A percentile compares a stretch with the other conserved stretches of the same genome.
phyloP scores from a whole-genome alignment of 2,797 vertebrate genomes.

The Macroramphosus scolopax region DNA sequence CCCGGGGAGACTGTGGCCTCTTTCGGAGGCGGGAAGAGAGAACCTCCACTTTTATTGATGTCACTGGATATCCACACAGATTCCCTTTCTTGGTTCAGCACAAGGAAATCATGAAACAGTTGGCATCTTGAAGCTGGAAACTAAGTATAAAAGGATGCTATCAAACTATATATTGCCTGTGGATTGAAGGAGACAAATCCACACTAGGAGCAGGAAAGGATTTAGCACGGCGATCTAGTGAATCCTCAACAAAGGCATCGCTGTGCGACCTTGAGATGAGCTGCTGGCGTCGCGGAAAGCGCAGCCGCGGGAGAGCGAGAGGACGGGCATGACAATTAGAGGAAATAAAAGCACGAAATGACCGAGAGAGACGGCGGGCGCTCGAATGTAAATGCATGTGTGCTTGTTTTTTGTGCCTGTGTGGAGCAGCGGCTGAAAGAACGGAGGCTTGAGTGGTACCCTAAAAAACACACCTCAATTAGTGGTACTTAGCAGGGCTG shows the following conservation, averaged over 20 bases:
- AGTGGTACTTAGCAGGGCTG: conserved; percentile 54
- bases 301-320: conserved; percentile 14
- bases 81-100: conserved; percentile 31
- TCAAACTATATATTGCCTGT: too few relatives aligned
- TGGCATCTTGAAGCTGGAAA: conserved; percentile 25
- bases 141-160: conserved; percentile 3
- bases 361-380: neutral
- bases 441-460: conserved; percentile 22
- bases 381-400: conserved; percentile 3
- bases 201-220: conserved; percentile 15
- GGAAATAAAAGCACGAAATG: conserved; percentile 27
- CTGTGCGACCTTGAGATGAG: conserved; percentile 55
- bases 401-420: conserved; percentile 18
- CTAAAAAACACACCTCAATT: conserved; percentile 60
- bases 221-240: too few relatives aligned
- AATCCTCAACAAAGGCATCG: conserved; percentile 25
- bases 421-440: conserved; percentile 8
- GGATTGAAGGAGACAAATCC: conserved; percentile 16
- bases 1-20: conserved; percentile 55
- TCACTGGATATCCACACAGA: conserved; percentile 40
- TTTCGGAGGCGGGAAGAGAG: conserved; percentile 32
- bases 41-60: conserved; percentile 27
- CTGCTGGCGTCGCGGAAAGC: conserved; percentile 24
- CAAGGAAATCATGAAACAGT: conserved; percentile 18
- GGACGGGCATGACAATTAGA: conserved; percentile 30